Percentiles rank a stretch among this genome's conserved stretches.
These are phyloP conservation scores for Sphaerophoria taeniata DNA, from an alignment of 2,888 invertebrate species.

Conservation along the genomic window DNA sequence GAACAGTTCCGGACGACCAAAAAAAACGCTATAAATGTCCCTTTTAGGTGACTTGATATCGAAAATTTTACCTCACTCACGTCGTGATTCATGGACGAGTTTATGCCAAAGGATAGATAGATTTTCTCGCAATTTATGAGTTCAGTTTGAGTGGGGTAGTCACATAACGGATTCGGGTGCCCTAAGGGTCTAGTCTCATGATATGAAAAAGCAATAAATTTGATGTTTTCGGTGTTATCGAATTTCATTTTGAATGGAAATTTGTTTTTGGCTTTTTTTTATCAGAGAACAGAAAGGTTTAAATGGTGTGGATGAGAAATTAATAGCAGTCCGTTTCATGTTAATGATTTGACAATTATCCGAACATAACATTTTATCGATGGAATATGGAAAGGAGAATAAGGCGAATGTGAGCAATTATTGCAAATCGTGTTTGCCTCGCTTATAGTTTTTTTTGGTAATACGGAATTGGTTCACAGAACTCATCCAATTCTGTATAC, in stretches of 20 bases:
- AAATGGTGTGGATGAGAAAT: no score
- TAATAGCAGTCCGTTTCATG: no score
- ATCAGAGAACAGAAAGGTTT: no score
- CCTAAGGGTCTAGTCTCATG: neutral
- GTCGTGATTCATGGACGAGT: conserved; percentile 9
- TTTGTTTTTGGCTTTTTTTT: neutral
- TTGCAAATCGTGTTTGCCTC: no score
- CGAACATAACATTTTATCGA: no score
- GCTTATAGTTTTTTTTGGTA: no score
- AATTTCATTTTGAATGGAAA: neutral
- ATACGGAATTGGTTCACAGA: no score
- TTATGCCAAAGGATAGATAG: neutral
- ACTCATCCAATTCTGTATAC: no score
- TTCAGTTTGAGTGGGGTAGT: neutral
- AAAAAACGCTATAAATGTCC: neutral
- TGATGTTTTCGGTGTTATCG: neutral
- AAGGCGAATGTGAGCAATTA: no score
- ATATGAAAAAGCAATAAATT: neutral
- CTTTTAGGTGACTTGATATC: neutral
- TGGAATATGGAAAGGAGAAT: no score
- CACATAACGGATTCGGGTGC: neutral
- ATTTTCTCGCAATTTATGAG: conserved; percentile 3
- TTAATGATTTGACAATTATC: no score
- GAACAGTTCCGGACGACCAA: no score
- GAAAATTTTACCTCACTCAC: conserved; percentile 1